These are phyloP conservation scores for Anoncus sp. DNA, from an alignment of 2,888 invertebrate species.

Conservation along the genomic window DNA sequence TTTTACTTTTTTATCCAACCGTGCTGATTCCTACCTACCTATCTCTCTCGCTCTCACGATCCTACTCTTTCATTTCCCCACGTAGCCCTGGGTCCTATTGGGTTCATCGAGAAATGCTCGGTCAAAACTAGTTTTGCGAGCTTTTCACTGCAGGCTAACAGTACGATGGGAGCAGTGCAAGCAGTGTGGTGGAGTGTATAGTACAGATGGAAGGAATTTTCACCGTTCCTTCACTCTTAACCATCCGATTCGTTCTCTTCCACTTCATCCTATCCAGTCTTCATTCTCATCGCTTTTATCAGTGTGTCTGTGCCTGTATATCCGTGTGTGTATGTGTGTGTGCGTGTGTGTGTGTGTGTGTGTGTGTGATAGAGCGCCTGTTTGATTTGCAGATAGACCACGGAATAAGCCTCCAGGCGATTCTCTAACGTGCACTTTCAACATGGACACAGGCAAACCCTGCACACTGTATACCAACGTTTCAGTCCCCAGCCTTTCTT, in stretches of 20 bases:
- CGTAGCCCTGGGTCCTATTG: slow-evolving; percentile 40
- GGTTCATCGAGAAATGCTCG: slow-evolving; percentile 55
- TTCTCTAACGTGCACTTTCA: slow-evolving; percentile 11
- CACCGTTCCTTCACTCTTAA: slow-evolving; percentile 8
- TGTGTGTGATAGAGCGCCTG: slow-evolving; percentile 1
- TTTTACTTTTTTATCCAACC: slow-evolving; percentile 10
- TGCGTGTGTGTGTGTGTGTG: background rate
- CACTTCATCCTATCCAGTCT: slow-evolving; percentile 11
- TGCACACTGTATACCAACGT: slow-evolving; percentile 10
- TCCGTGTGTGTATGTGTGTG: background rate
- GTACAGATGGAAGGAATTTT: slow-evolving; percentile 39
- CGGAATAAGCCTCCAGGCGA: slow-evolving; percentile 26
- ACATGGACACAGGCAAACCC: background rate
- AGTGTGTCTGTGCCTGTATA: background rate
- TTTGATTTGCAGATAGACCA: slow-evolving; percentile 50
- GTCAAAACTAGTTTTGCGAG: slow-evolving; percentile 54
- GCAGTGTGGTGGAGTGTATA: slow-evolving; percentile 3
- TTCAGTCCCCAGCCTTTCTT: slow-evolving; percentile 14
- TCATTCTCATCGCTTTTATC: background rate
- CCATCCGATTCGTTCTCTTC: background rate
- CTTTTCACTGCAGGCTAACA: slow-evolving; percentile 38
- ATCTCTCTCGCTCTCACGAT: slow-evolving; percentile 5
- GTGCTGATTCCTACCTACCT: background rate
- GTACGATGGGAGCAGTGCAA: slow-evolving; percentile 7
- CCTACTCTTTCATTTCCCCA: slow-evolving; percentile 34